Percentiles rank a stretch among this genome's conserved stretches.
Conservation (phyloP, 2,797 vertebrate species). For the Taeniopygia guttata region DNA sequence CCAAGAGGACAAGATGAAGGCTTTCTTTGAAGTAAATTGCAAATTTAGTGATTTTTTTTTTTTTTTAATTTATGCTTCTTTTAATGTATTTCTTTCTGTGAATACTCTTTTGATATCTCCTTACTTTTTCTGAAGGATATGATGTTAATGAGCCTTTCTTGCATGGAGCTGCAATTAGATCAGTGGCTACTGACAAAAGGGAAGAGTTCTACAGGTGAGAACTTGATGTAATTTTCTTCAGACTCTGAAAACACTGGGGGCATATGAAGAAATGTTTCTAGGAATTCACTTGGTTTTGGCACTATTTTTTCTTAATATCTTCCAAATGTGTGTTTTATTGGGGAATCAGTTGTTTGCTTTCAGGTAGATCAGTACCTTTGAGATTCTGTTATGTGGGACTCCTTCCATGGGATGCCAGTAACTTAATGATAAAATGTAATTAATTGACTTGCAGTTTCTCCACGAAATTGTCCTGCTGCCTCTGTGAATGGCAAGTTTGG, state of each 20-base stretch:
- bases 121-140: constrained; percentile 81
- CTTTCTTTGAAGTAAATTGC: neutral
- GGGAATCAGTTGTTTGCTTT: neutral
- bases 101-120: neutral
- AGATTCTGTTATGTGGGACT: neutral
- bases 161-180: constrained; percentile 96
- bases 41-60: neutral
- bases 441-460: constrained; percentile 50
- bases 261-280: neutral
- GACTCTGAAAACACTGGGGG: neutral
- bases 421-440: neutral
- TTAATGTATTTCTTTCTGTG: neutral
- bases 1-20: neutral
- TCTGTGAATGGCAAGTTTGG: constrained; percentile 76
- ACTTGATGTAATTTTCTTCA: neutral
- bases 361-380: neutral
- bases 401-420: neutral
- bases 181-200: constrained; percentile 90
- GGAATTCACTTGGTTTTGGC: neutral
- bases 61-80: neutral
- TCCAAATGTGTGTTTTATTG: neutral
- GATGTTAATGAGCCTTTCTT: constrained; percentile 92
- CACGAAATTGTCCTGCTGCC: constrained; percentile 54
- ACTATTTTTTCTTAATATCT: neutral
- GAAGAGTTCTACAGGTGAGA: constrained; percentile 83